phyloP scores from a whole-genome alignment of 2,797 vertebrate genomes.

The Mormyrops attenuatus region DNA sequence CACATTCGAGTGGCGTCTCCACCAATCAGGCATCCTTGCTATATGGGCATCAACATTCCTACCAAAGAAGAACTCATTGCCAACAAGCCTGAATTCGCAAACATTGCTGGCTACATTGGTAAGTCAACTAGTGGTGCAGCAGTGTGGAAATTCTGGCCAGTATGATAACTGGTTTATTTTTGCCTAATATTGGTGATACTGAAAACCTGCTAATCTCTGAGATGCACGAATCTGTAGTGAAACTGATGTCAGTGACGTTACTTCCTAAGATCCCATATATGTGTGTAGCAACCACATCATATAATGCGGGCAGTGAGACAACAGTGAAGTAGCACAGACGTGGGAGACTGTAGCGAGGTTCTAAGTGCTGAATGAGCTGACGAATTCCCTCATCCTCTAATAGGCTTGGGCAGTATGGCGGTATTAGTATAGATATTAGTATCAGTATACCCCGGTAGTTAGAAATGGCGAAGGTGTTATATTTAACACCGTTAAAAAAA shows the following conservation, averaged over 20 bases:
- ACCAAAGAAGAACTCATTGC: slow-evolving; percentile 98
- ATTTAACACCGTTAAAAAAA: background rate
- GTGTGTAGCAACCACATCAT: background rate
- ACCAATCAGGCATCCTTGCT: slow-evolving; percentile 88
- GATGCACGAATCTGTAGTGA: background rate
- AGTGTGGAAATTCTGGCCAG: background rate
- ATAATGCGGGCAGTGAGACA: background rate
- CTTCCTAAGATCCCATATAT: background rate
- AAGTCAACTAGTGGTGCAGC: slow-evolving; percentile 30
- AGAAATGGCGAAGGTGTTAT: background rate
- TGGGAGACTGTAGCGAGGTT: background rate
- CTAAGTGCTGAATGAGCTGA: background rate
- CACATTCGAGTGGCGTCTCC: slow-evolving; percentile 96
- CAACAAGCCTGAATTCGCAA: slow-evolving; percentile 88
- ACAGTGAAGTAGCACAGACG: background rate
- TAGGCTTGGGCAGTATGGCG: background rate
- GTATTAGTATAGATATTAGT: no score
- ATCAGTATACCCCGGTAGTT: background rate
- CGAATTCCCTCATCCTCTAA: background rate
- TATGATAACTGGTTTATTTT: background rate
- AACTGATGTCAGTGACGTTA: background rate
- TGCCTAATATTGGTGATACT: background rate
- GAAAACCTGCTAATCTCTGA: background rate
- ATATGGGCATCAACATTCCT: slow-evolving; percentile 99
- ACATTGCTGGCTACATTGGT: slow-evolving; percentile 91